Conservation (phyloP, 2,113 vertebrate species). For the Petrocephalus zakoni region DNA sequence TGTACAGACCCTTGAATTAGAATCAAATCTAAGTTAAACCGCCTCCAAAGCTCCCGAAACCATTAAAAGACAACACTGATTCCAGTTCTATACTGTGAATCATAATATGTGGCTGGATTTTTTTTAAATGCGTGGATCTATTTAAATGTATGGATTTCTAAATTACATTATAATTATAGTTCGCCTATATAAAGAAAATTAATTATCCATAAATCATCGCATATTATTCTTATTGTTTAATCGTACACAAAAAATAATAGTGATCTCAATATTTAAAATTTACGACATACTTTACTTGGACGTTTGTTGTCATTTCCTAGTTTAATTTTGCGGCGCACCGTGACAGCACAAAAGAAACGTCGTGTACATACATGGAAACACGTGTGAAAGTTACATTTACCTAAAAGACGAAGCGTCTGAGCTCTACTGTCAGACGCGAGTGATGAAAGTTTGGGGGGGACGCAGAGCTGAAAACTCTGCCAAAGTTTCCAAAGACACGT, state of each 20-base stretch:
- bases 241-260: background rate
- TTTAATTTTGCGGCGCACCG: background rate
- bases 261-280: background rate
- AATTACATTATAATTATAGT: background rate
- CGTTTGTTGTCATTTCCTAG: background rate
- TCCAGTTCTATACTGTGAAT: background rate
- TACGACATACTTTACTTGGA: background rate
- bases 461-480: background rate
- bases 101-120: background rate
- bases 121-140: background rate
- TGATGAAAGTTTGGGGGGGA: background rate
- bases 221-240: background rate
- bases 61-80: background rate
- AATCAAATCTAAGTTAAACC: background rate
- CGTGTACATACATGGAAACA: background rate
- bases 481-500: constrained; percentile 17
- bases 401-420: background rate
- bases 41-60: background rate
- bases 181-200: background rate
- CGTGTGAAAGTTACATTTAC: background rate
- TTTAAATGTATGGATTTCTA: background rate
- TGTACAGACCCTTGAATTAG: background rate
- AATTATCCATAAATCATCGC: background rate
- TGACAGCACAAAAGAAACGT: background rate
- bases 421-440: background rate